A percentile compares a stretch with the other conserved stretches of the same genome.
Conservation (phyloP, 2,113 vertebrate genomes). For the Neolamprologus longior region DNA sequence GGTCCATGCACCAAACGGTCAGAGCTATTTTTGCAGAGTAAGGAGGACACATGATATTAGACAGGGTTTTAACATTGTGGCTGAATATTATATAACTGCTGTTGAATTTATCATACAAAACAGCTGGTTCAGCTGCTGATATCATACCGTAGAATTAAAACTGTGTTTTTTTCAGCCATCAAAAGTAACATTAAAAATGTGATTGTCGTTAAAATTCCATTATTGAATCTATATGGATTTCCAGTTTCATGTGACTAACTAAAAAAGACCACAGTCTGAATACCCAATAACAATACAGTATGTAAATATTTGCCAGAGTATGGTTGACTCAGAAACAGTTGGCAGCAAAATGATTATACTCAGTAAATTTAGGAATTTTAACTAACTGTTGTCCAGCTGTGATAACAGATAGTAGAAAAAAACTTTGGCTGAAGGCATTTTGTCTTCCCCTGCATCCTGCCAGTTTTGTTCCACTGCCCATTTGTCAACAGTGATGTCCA, state of each 20-base stretch:
- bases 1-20: background rate
- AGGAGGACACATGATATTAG: background rate
- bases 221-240: no score
- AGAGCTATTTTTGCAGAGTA: background rate
- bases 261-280: background rate
- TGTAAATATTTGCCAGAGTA: slow-evolving; percentile 6
- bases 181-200: background rate
- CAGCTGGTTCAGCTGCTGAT: background rate
- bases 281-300: background rate
- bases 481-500: slow-evolving; percentile 84
- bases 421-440: slow-evolving; percentile 72
- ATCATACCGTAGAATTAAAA: background rate
- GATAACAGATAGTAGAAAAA: slow-evolving; percentile 66
- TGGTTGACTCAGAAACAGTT: background rate
- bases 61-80: background rate
- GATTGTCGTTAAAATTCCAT: background rate
- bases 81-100: background rate
- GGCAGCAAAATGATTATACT: slow-evolving; percentile 1
- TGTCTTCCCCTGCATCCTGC: slow-evolving; percentile 74
- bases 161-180: background rate
- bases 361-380: slow-evolving; percentile 50
- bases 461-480: slow-evolving; percentile 75
- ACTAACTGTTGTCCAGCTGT: slow-evolving; percentile 65
- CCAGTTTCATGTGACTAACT: background rate
- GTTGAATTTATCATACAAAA: background rate